phyloP scores from a whole-genome alignment of 2,113 vertebrate genomes.

The Ascaphus truei region DNA sequence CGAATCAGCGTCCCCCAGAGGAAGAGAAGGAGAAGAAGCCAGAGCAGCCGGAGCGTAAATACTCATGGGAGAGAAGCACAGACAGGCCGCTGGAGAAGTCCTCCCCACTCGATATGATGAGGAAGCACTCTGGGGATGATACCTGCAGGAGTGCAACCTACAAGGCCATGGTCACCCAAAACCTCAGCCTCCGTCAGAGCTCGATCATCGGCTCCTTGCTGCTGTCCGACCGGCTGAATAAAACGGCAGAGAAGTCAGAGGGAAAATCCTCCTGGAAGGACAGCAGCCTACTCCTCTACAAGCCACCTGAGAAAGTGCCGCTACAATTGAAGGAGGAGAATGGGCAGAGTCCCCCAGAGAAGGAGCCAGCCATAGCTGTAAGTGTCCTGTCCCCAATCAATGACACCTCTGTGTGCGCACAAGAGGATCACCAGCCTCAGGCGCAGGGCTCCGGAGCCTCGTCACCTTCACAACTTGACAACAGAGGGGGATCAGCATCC shows the following conservation, averaged over 20 bases:
- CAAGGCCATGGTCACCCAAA: slow-evolving; percentile 29
- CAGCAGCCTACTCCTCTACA: slow-evolving; percentile 74
- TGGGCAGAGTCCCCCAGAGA: neutral
- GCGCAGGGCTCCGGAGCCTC: neutral
- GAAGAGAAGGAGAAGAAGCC: slow-evolving; percentile 32
- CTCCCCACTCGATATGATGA: slow-evolving; percentile 53
- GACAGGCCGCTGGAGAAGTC: neutral
- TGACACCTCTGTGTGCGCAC: neutral
- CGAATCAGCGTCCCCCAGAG: slow-evolving; percentile 39
- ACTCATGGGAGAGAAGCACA: neutral
- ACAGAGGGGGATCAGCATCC: neutral
- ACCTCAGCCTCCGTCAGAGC: slow-evolving; percentile 45
- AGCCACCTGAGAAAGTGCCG: slow-evolving; percentile 9
- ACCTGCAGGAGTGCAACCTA: neutral
- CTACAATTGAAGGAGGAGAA: neutral
- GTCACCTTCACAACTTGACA: neutral
- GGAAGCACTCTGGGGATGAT: slow-evolving; percentile 33
- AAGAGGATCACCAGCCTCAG: slow-evolving; percentile 26
- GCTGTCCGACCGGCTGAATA: slow-evolving; percentile 53
- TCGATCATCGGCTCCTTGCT: slow-evolving; percentile 46
- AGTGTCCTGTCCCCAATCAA: neutral
- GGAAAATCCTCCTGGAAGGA: slow-evolving; percentile 71
- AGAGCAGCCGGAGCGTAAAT: neutral
- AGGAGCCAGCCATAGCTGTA: slow-evolving; percentile 48
- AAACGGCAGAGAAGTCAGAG: neutral